phyloP scores from a whole-genome alignment of 2,113 vertebrate genomes.

The Hassar affinis region DNA sequence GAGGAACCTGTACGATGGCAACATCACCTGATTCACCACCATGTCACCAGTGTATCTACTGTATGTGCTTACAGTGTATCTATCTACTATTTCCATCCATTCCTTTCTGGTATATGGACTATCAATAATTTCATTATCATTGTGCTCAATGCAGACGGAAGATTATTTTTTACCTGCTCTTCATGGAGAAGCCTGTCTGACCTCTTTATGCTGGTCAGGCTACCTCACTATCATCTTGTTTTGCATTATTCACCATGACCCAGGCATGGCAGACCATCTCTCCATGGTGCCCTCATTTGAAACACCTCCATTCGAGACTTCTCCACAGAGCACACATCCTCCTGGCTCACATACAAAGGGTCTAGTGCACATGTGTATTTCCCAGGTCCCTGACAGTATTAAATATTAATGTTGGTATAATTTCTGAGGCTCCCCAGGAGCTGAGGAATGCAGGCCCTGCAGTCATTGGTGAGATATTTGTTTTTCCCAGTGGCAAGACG shows the following conservation, averaged over 20 bases:
- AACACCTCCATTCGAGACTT: slow-evolving; percentile 18
- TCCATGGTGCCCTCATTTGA: slow-evolving; percentile 18
- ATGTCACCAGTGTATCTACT: background rate
- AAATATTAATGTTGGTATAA: slow-evolving; percentile 77
- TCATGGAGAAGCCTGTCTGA: slow-evolving; percentile 23
- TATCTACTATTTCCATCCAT: background rate
- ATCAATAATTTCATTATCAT: background rate
- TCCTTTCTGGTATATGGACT: background rate
- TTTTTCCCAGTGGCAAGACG: slow-evolving; percentile 68
- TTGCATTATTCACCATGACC: slow-evolving; percentile 61
- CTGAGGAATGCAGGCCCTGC: slow-evolving; percentile 55
- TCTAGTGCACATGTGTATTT: slow-evolving; percentile 68
- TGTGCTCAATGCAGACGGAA: slow-evolving; percentile 9
- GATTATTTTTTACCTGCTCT: slow-evolving; percentile 27
- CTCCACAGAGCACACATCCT: slow-evolving; percentile 44
- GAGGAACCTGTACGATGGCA: background rate
- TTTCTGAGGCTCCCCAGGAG: slow-evolving; percentile 63
- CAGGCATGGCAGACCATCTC: slow-evolving; percentile 31
- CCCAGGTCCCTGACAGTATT: slow-evolving; percentile 68
- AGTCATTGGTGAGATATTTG: slow-evolving; percentile 69
- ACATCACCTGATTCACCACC: background rate
- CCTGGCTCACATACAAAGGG: slow-evolving; percentile 69
- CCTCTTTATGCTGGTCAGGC: slow-evolving; percentile 51
- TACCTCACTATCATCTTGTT: slow-evolving; percentile 44
- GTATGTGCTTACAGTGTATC: background rate